Conservation (phyloP, 2,888 invertebrate species). For the Yponomeuta malinellus region DNA sequence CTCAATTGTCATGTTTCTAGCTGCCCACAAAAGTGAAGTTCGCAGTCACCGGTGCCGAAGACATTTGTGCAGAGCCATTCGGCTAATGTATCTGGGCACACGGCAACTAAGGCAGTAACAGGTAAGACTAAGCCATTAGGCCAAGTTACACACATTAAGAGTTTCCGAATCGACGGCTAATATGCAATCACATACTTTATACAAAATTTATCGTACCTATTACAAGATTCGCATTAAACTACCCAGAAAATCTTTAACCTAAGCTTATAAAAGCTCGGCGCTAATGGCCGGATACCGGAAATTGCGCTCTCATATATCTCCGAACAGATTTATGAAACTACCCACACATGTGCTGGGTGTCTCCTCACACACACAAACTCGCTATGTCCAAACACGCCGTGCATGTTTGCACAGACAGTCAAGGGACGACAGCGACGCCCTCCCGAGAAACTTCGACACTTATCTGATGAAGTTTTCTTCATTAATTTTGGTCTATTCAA, state of each 20-base stretch:
- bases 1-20: background rate
- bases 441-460: conserved; percentile 63
- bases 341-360: conserved; percentile 73
- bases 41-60: background rate
- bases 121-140: conserved; percentile 53
- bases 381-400: conserved; percentile 1
- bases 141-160: conserved; percentile 74
- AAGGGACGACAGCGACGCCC: conserved; percentile 27
- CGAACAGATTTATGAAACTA: conserved; percentile 93
- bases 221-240: conserved; percentile 77
- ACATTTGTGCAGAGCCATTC: background rate
- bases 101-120: conserved; percentile 14
- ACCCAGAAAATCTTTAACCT: conserved; percentile 77
- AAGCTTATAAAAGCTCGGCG: conserved; percentile 80
- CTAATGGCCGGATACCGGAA: conserved; percentile 93
- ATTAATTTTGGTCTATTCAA: conserved; percentile 10
- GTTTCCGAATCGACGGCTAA: conserved; percentile 72
- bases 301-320: conserved; percentile 94
- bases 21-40: background rate
- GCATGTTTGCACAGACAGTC: conserved; percentile 36
- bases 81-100: conserved; percentile 15
- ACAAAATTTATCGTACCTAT: conserved; percentile 75
- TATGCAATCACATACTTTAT: conserved; percentile 76
- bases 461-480: conserved; percentile 50
- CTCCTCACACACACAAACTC: conserved; percentile 32